Evolutionary conservation across 2,888 invertebrate genomes (phyloP).

Genomic region (Dicyrtoma fusca): DNA sequence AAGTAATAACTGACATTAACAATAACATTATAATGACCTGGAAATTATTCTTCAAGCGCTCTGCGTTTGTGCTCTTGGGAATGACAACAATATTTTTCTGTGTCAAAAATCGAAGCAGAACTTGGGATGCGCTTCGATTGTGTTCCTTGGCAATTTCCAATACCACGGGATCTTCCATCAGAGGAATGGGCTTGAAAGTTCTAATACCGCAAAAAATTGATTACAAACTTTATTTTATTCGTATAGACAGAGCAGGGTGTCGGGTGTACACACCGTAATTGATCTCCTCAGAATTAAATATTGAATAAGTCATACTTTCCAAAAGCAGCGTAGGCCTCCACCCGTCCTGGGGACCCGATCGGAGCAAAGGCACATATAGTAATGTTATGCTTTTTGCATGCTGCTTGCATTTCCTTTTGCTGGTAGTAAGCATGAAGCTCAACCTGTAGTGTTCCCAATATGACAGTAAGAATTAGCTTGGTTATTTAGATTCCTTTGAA

Average conservation of each 20-base stretch:
- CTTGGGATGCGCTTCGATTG: constrained; percentile 73
- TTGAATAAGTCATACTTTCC: no score
- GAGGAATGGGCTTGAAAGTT: background rate
- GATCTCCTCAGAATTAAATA: no score
- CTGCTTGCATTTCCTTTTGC: constrained; percentile 41
- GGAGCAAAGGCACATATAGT: constrained; percentile 52
- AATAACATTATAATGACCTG: no score
- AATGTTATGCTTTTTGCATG: constrained; percentile 44
- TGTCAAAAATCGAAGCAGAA: constrained; percentile 72
- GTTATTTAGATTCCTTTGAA: no score
- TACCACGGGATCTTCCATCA: constrained; percentile 58
- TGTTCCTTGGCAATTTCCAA: constrained; percentile 61
- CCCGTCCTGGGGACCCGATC: constrained; percentile 48
- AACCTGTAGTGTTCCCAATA: constrained; percentile 25
- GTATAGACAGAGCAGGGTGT: no score
- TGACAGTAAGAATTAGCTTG: background rate
- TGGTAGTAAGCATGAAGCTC: constrained; percentile 51
- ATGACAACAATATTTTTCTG: constrained; percentile 76
- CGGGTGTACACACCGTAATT: no score
- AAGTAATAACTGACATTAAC: no score
- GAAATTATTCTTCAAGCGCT: constrained; percentile 75
- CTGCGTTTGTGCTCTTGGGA: constrained; percentile 78
- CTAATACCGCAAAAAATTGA: no score
- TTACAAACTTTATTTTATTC: no score
- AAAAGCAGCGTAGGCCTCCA: constrained; percentile 28